Percentiles rank a stretch among this genome's conserved stretches.
These are phyloP conservation scores for Porites cylindrica DNA, from an alignment of 92 coral and sea anemone genomes.

Conservation along the genomic window DNA sequence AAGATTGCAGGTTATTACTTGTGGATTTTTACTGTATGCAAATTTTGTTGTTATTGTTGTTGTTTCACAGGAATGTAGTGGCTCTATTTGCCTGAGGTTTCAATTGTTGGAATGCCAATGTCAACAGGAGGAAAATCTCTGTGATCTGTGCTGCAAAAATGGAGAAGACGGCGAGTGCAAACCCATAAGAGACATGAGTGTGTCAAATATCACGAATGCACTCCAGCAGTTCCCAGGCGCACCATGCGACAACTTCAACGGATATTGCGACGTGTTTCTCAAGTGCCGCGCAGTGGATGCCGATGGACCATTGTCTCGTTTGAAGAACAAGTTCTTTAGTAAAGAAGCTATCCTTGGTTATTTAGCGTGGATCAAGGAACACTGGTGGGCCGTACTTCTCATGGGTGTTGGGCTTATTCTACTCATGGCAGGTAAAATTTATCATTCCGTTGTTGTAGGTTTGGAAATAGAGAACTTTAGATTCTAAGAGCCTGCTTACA, in stretches of 20 bases:
- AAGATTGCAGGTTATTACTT: no score
- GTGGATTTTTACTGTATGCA: background rate
- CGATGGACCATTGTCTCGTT: slow-evolving; percentile 94
- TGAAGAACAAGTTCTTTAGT: slow-evolving; percentile 93
- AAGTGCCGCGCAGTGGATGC: slow-evolving; percentile 97
- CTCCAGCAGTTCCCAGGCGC: slow-evolving; percentile 87
- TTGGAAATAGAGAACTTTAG: no score
- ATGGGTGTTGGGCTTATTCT: slow-evolving; percentile 94
- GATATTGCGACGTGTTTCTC: slow-evolving; percentile 94
- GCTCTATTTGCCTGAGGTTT: slow-evolving; percentile 81
- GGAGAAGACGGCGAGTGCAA: slow-evolving; percentile 53
- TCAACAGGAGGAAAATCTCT: slow-evolving; percentile 55
- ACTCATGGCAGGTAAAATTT: slow-evolving; percentile 89
- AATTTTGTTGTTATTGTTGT: background rate
- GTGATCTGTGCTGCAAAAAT: slow-evolving; percentile 81
- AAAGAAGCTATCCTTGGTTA: slow-evolving; percentile 87
- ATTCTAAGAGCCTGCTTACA: no score
- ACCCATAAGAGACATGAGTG: slow-evolving; percentile 49
- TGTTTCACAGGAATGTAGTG: slow-evolving; percentile 76
- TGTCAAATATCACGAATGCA: background rate
- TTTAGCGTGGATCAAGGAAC: slow-evolving; percentile 85
- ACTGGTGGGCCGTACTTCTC: slow-evolving; percentile 98
- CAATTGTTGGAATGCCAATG: slow-evolving; percentile 86
- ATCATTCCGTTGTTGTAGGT: no score
- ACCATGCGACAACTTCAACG: slow-evolving; percentile 93